phyloP scores from a whole-genome alignment of 1,140 invertebrate genomes.

The Pseudachorutes palmiensis region DNA sequence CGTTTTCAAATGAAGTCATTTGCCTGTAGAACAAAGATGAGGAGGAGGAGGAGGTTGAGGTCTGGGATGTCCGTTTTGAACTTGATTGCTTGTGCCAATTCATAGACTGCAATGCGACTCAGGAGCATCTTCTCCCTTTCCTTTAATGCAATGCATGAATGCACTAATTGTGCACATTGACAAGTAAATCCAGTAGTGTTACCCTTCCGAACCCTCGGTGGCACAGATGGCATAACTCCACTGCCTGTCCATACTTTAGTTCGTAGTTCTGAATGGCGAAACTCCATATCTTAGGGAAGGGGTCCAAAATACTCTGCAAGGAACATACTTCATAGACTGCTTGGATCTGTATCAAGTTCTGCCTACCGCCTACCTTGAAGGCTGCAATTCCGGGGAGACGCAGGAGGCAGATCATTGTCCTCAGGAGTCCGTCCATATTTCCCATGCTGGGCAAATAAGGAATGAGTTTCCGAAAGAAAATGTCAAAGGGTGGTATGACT shows the following conservation, averaged over 20 bases:
- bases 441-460: conserved; percentile 60
- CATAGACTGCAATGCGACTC: conserved; percentile 80
- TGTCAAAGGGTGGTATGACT: conserved; percentile 73
- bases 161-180: not conserved
- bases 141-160: too few relatives aligned
- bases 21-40: conserved; percentile 74
- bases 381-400: conserved; percentile 71
- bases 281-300: conserved; percentile 90
- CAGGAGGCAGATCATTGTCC: conserved; percentile 76
- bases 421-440: conserved; percentile 66
- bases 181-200: conserved; percentile 39
- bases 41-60: conserved; percentile 82
- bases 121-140: conserved; percentile 90
- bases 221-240: conserved; percentile 82
- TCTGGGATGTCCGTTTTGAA: conserved; percentile 91
- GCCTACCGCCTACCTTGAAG: conserved; percentile 59
- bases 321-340: conserved; percentile 15
- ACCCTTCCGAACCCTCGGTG: conserved; percentile 73
- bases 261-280: conserved; percentile 79
- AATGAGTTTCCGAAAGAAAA: conserved; percentile 62
- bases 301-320: conserved; percentile 70
- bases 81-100: conserved; percentile 88
- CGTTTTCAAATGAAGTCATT: not conserved
- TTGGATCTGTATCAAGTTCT: not conserved
- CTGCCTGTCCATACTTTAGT: conserved; percentile 72